Base-by-base conservation (phyloP, 2,113 vertebrate species). In the Phylloscopus whistleri region DNA sequence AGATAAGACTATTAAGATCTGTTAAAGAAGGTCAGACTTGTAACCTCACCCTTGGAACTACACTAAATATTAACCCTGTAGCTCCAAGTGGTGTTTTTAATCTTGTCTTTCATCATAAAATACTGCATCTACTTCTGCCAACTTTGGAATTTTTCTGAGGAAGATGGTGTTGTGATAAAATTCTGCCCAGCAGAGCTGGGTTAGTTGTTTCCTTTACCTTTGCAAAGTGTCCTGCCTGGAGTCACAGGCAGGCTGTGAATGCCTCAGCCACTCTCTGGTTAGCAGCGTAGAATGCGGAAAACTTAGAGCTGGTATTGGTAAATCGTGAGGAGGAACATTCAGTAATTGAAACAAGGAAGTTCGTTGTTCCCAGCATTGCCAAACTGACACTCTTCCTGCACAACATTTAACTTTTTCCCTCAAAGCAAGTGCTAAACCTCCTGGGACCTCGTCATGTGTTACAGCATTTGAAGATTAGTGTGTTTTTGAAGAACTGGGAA, bases 341-440 rank as follows among this genome's bases (percentile, higher is more conserved):
- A 53, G 76, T 86, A 83, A 59, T 85, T 90, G 83, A 92, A 97
- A 95, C 83, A 60, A 93, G 96, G 94, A 96, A 96, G 85, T 88
- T 86, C 0, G 11, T 86, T 88, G 67, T 85, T 95, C 72, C 90
- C 83, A 78, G 82, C 52, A 22, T 93, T 95, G 92, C 91, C 82
- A 90, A 86, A 92, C 56, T 92, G 74, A 83, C 51, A 5, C 33
- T 91, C 33, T 51, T 92, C 22, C 7, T 55, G 73, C 72, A 67
- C 44, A 52, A 18, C 56, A 51, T 77, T 75, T 51, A 24, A 49
- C 86, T 93, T 83, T 49, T 66, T 89, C 52, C 52, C 23, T 81
- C 72, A 48, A 58, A 83, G 72, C n/a, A 63, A 80, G 68, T 24
- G 43, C 72, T 70, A 15, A 73, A 86, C 55, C 41, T 69, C n/a